Evolutionary conservation across 2,113 vertebrate species (phyloP), one percentile per base, ranked within the genome.

Genomic region (Dipodomys merriami): DNA sequence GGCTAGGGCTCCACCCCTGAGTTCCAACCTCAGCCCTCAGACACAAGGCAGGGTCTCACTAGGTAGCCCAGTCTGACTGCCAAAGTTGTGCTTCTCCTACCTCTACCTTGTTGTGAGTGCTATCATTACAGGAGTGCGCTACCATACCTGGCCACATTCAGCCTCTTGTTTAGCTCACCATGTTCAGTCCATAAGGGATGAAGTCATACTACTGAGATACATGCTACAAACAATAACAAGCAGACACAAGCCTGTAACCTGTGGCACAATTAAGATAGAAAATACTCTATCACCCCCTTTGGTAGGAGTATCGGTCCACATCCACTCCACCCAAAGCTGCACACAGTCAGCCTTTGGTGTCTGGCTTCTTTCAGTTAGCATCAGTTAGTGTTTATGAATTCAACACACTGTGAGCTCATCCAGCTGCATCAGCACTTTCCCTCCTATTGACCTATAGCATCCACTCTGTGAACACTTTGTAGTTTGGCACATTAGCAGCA

Each of bases 341-440:
- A 49, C 53, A 29, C 1, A 6, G 35, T 1, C 1, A 15, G 60
- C 10, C 62, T 25, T 19, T 6, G 7, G 53, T 6, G 25, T 18
- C 16, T 46, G 81, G 71, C 49, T 72, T 15, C 64, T 30, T 7
- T 23, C 82, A 53, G 71, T 71, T 1, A 44, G n/a, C 30, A 16
- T 1, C n/a, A 2, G 39, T 39, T 39, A 39, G 39, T 0, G 13
- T 25, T 65, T 84, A 16, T 73, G 68, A 81, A 88, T 46, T 7
- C 67, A 44, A 7, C 3, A 23, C 4, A 3, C 49, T 0, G 27
- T 1, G 27, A 30, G 30, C 23, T 27, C 29, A 22, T 12, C 57
- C 53, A 23, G 11, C 29, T 1, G 29, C 9, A 20, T 64, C 62
- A 9, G 18, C 0, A 11, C 76, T 64, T 9, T 67, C 60, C 49